Base-by-base conservation (phyloP, 2,797 vertebrate species). In the Thalassophryne amazonica region DNA sequence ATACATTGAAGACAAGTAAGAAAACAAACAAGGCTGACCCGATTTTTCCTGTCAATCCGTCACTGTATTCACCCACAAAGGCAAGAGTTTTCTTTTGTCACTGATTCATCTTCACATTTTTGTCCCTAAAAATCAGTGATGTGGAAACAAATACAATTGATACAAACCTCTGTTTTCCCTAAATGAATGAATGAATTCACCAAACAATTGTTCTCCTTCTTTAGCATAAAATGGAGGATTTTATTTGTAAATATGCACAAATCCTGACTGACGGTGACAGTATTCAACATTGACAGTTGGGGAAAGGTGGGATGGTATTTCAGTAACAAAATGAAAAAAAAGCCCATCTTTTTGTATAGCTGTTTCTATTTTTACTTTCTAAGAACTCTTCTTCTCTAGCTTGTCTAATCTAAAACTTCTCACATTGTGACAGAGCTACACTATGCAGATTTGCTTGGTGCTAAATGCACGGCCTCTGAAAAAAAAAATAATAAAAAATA, bases 341-440 rank as follows among this genome's bases (percentile, higher is more conserved):
- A n/a, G n/a, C n/a, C 27, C 33, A 33, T 13, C 22, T 6, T 38
- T 25, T 52, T 50, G 45, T 56, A 4, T 57, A 54, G 45, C 22
- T 5, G 39, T 23, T 59, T 57, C 71, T 72, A 73, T 80, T 70
- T 61, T 67, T 74, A 63, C 51, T 51, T 14, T 2, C 55, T 77
- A 60, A 74, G 62, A 78, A 75, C 69, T 57, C 33, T 39, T 68
- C 19, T 16, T 38, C 6, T 70, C 9, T 34, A 21, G 25, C 49
- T 42, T 25, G 34, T 71, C 59, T 68, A 54, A 22, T 60, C 45
- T 71, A 61, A 49, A 60, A 49, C 34, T 21, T 35, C 39, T 53
- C 34, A 60, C 52, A 3, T 11, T 46, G 38, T 33, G 59, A 69
- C 72, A 33, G 61, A 47, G 65, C 69, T 59, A 58, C 52, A 27